Evolutionary conservation across 2,888 invertebrate genomes (phyloP), one percentile per base, ranked within the genome.

Genomic region (Spicauda simplicius): DNA sequence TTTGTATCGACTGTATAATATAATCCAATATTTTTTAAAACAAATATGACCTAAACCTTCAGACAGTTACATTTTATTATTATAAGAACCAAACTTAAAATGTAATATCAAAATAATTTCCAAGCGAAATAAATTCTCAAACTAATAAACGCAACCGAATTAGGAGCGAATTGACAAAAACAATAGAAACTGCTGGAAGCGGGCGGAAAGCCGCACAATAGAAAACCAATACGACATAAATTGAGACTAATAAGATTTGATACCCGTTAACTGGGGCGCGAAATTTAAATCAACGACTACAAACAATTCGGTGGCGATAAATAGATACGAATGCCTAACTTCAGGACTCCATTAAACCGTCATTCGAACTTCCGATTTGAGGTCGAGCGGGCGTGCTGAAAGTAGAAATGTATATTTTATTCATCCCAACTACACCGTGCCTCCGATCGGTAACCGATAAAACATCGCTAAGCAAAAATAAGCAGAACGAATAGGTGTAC

Each of bases 401-500:
- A 80, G 81, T 83, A 84, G 85, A 88, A 86, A 87, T 85, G 83
- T 87, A 88, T 90, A 91, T 91, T 90, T 91, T 92, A 91, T 91
- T 90, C 88, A 88, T 88, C 82, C 80, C 80, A 81, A 84, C 85
- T 85, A 86, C 87, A 86, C 79, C 83, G 84, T 82, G 85, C 83
- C 82, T 83, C 83, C 77, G 76, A 91, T 91, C 84, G 87, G 85
- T 85, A 87, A 84, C 82, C 86, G 87, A 88, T 88, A 88, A 89
- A 90, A 86, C 83, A 82, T 80, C 79, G 81, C 85, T 86, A 88
- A 89, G 82, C 86, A 86, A 92, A 91, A 91, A 90, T 87, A 87
- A 91, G 83, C 87, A 91, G 83, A 83, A 86, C 82, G 84, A 91
- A 89, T 86, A 86, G 86, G 86, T 93, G 91, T 93, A 91, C 87